phyloP scores from a whole-genome alignment of 2,888 invertebrate species.

The Exocentrus adspersus region DNA sequence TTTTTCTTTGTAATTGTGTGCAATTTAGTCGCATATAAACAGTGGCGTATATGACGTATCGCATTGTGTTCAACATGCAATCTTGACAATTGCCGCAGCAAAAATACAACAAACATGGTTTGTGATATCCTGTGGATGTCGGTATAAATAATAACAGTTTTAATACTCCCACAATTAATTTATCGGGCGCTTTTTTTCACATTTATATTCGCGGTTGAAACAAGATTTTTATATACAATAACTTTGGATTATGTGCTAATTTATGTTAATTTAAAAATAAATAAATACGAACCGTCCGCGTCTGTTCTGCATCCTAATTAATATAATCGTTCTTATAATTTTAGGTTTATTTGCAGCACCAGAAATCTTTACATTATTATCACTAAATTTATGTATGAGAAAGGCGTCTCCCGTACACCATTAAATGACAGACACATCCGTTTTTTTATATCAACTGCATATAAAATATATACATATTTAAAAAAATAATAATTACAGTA shows the following conservation, averaged over 20 bases:
- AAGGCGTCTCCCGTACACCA: constrained; percentile 11
- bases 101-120: constrained; percentile 37
- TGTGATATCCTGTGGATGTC: constrained; percentile 44
- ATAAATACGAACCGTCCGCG: constrained; percentile 12
- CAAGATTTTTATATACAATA: not conserved
- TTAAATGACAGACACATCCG: constrained; percentile 25
- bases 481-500: constrained; percentile 14
- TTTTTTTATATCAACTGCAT: constrained; percentile 28
- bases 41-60: constrained; percentile 30
- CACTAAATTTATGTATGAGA: constrained; percentile 21
- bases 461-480: constrained; percentile 6
- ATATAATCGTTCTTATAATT: constrained; percentile 28
- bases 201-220: constrained; percentile 8
- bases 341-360: constrained; percentile 15
- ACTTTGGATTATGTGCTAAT: constrained; percentile 15
- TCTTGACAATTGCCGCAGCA: constrained; percentile 38
- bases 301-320: constrained; percentile 27
- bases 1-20: constrained; percentile 47
- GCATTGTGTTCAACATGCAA: constrained; percentile 43
- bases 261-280: constrained; percentile 26
- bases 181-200: constrained; percentile 6
- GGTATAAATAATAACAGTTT: constrained; percentile 29
- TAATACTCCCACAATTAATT: constrained; percentile 5
- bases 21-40: constrained; percentile 46
- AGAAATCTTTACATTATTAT: constrained; percentile 18